These are phyloP conservation scores for Xiphophorus couchianus DNA, from an alignment of 2,113 vertebrate species.

Conservation along the genomic window DNA sequence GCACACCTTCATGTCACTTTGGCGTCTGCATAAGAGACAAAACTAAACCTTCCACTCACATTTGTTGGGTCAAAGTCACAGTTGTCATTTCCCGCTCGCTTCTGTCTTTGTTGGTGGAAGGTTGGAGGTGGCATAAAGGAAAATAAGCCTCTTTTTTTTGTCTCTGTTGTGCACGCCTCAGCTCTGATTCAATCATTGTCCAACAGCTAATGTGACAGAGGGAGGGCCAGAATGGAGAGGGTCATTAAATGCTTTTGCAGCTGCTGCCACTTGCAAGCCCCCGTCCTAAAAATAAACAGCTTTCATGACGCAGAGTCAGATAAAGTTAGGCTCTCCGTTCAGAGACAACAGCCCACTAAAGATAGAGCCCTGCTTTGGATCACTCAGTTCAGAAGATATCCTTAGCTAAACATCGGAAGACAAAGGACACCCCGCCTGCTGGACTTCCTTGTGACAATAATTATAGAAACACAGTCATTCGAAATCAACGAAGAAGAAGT, in stretches of 20 bases:
- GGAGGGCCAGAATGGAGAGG: conserved; percentile 26
- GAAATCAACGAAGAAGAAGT: too few relatives aligned
- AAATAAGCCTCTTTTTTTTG: conserved; percentile 28
- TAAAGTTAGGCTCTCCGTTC: conserved; percentile 73
- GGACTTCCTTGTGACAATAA: conserved; percentile 36
- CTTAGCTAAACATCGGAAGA: conserved; percentile 42
- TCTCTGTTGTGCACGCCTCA: conserved; percentile 23
- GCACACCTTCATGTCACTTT: background rate
- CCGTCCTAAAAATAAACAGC: conserved; percentile 71
- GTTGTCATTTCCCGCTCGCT: conserved; percentile 2
- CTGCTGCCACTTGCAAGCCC: conserved; percentile 65
- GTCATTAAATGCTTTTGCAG: conserved; percentile 72
- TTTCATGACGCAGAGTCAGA: conserved; percentile 70
- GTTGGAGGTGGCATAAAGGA: conserved; percentile 37
- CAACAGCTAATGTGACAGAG: conserved; percentile 37
- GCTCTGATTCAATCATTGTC: conserved; percentile 63
- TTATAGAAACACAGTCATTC: conserved; percentile 22
- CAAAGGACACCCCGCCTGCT: conserved; percentile 46
- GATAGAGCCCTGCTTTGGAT: conserved; percentile 65
- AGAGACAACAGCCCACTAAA: conserved; percentile 60
- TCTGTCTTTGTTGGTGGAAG: background rate
- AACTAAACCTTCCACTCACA: conserved; percentile 14
- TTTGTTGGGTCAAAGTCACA: background rate
- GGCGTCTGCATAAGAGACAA: background rate
- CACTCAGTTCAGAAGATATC: conserved; percentile 57